These are phyloP conservation scores for Coracias cyanogaster DNA, from an alignment of 2,797 vertebrate genomes.

Conservation along the genomic window DNA sequence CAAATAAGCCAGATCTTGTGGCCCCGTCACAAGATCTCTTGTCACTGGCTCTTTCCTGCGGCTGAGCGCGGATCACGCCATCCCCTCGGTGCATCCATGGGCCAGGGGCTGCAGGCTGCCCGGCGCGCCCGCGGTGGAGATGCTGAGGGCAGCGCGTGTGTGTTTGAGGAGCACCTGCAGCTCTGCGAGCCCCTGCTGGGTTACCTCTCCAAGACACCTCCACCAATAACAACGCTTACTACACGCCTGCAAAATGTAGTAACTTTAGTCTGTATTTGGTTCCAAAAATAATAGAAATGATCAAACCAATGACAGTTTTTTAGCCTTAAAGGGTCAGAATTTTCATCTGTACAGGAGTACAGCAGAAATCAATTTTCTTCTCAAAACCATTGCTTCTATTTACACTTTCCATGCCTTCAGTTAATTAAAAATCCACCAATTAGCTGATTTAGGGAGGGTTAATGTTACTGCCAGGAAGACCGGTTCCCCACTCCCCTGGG, in stretches of 20 bases:
- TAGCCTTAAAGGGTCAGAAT: background rate
- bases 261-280: background rate
- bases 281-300: background rate
- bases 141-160: accelerated
- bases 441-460: background rate
- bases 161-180: accelerated
- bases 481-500: background rate
- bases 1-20: conserved; percentile 6
- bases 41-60: background rate
- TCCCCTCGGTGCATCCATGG: background rate
- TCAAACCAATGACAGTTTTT: background rate
- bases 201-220: background rate
- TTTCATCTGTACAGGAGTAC: background rate
- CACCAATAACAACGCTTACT: background rate
- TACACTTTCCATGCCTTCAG: background rate
- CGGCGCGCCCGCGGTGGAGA: accelerated
- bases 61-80: background rate
- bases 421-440: background rate
- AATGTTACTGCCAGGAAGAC: background rate
- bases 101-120: background rate
- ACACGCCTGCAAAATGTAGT: background rate
- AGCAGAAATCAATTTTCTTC: background rate
- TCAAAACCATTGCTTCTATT: background rate
- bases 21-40: background rate
- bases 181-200: background rate